Evolutionary conservation across 2,888 invertebrate genomes (phyloP).

Genomic region (Callosobruchus maculatus): DNA sequence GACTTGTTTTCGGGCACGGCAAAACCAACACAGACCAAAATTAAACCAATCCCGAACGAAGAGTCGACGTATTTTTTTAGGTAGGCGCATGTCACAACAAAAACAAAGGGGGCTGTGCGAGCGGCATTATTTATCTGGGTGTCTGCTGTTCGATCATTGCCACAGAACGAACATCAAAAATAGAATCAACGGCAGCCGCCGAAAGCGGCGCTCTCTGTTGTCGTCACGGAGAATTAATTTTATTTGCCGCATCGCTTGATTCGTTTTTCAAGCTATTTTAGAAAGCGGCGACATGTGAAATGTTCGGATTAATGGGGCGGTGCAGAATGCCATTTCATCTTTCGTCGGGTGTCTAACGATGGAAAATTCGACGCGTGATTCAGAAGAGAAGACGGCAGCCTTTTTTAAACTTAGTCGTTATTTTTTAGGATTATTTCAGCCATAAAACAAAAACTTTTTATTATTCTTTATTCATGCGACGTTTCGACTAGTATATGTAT

Average conservation of each 20-base stretch:
- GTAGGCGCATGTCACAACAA: background rate
- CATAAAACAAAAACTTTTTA: too few species aligned
- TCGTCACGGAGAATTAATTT: background rate
- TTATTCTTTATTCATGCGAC: too few species aligned
- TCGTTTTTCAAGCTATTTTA: background rate
- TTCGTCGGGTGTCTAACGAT: background rate
- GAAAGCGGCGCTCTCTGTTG: background rate
- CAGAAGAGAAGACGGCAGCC: too few species aligned
- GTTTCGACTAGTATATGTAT: too few species aligned
- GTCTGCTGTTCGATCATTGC: background rate
- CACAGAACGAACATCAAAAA: background rate
- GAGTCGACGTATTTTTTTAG: background rate
- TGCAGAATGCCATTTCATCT: background rate
- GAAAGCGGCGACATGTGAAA: background rate
- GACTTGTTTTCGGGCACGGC: background rate
- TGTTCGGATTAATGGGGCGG: background rate
- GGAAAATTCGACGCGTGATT: too few species aligned
- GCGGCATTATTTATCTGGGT: background rate
- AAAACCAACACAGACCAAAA: background rate
- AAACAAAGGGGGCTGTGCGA: background rate
- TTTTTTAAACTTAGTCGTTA: too few species aligned
- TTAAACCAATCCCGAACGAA: background rate
- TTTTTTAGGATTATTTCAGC: too few species aligned
- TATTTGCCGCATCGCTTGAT: background rate
- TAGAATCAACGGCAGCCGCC: background rate